Conservation (phyloP, 2,888 invertebrate species). For the Criorhina ranunculi region DNA sequence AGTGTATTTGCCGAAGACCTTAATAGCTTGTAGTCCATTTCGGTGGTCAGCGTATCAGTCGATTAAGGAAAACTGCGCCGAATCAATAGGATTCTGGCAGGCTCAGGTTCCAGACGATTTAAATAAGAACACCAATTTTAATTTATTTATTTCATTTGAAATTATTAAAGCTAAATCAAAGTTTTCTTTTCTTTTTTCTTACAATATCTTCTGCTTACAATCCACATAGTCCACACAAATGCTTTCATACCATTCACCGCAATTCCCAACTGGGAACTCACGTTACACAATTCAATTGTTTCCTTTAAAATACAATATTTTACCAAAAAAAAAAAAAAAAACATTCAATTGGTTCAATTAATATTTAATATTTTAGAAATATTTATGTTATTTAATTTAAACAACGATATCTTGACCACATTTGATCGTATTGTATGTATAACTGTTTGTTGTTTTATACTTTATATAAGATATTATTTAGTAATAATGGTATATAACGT, state of each 20-base stretch:
- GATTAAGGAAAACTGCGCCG: no score
- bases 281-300: constrained; percentile 38
- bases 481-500: constrained; percentile 38
- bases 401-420: constrained; percentile 56
- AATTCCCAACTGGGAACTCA: constrained; percentile 18
- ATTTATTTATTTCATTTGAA: constrained; percentile 45
- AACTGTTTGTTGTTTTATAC: constrained; percentile 4
- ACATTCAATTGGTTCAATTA: constrained; percentile 29
- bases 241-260: constrained; percentile 21
- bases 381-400: constrained; percentile 56
- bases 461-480: constrained; percentile 15
- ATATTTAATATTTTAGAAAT: constrained; percentile 54
- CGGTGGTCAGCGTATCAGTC: no score
- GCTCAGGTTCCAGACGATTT: no score
- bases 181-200: constrained; percentile 1
- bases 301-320: constrained; percentile 14
- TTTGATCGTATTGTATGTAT: constrained; percentile 32
- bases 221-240: constrained; percentile 22
- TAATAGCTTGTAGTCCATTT: no score
- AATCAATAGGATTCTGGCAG: no score
- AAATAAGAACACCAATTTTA: background rate
- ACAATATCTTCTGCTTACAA: constrained; percentile 5
- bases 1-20: no score
- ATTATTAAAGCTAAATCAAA: constrained; percentile 55
- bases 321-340: constrained; percentile 11